Evolutionary conservation across 2,888 invertebrate species (phyloP).

Genomic region (Nomada fabriciana): DNA sequence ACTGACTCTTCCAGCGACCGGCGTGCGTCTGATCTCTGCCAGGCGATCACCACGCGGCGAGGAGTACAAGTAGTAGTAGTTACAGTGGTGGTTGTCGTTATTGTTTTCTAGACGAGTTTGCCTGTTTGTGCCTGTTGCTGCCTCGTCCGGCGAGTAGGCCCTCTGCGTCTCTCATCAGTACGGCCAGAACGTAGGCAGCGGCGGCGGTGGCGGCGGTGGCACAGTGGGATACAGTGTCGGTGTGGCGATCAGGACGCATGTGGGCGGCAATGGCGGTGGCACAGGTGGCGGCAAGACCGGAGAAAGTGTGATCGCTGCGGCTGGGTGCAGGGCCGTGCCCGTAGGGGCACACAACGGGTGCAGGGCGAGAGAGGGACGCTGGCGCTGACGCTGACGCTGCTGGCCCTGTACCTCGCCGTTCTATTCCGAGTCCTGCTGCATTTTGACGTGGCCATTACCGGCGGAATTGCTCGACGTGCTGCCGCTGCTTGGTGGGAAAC

Average conservation of each 20-base stretch:
- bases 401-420: constrained; percentile 84
- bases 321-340: constrained; percentile 77
- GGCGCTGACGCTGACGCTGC: constrained; percentile 82
- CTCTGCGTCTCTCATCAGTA: constrained; percentile 72
- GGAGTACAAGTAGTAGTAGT: neutral
- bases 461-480: constrained; percentile 79
- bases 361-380: constrained; percentile 81
- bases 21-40: constrained; percentile 36
- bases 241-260: constrained; percentile 82
- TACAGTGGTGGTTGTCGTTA: neutral
- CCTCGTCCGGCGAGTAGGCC: constrained; percentile 49
- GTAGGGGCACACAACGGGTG: constrained; percentile 77
- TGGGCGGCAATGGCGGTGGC: constrained; percentile 80
- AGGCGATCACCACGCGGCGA: constrained; percentile 29
- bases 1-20: constrained; percentile 27
- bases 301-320: constrained; percentile 83
- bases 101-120: neutral
- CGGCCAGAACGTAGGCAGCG: constrained; percentile 83
- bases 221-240: constrained; percentile 81
- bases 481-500: constrained; percentile 81
- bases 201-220: constrained; percentile 81
- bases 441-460: constrained; percentile 84
- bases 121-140: neutral
- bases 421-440: constrained; percentile 84
- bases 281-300: constrained; percentile 81